Percentiles rank a stretch among this genome's conserved stretches.
phyloP scores from a whole-genome alignment of 2,797 vertebrate genomes.

The Allobates femoralis region DNA sequence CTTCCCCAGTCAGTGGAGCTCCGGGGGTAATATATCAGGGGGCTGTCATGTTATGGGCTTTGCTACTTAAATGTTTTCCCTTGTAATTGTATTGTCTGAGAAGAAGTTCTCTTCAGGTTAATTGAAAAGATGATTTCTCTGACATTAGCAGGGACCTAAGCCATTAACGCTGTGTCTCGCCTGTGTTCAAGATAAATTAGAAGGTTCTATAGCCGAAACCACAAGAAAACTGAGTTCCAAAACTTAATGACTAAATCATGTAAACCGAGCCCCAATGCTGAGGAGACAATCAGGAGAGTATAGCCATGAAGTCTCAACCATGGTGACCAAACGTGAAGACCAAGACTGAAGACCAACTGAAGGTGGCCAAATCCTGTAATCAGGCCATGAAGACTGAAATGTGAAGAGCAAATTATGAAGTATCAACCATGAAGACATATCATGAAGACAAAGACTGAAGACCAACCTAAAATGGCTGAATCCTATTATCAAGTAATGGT shows the following conservation, averaged over 20 bases:
- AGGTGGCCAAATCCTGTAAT: too few relatives aligned
- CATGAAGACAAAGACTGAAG: too few relatives aligned
- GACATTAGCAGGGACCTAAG: not conserved
- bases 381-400: too few relatives aligned
- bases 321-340: too few relatives aligned
- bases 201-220: not conserved
- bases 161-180: not conserved
- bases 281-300: too few relatives aligned
- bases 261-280: not conserved
- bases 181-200: not conserved
- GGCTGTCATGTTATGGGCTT: not conserved
- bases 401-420: too few relatives aligned
- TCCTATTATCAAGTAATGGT: too few relatives aligned
- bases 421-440: too few relatives aligned
- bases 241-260: not conserved
- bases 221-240: not conserved
- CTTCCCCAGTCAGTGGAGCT: not conserved
- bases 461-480: too few relatives aligned
- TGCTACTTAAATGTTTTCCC: not conserved
- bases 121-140: not conserved
- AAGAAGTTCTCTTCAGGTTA: not conserved
- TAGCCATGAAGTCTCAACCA: too few relatives aligned
- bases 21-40: constrained; percentile 7
- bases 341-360: too few relatives aligned
- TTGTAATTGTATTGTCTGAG: not conserved